Evolutionary conservation across 2,888 invertebrate genomes (phyloP), one percentile per base, ranked within the genome.

Genomic region (Cordilura impudica): DNA sequence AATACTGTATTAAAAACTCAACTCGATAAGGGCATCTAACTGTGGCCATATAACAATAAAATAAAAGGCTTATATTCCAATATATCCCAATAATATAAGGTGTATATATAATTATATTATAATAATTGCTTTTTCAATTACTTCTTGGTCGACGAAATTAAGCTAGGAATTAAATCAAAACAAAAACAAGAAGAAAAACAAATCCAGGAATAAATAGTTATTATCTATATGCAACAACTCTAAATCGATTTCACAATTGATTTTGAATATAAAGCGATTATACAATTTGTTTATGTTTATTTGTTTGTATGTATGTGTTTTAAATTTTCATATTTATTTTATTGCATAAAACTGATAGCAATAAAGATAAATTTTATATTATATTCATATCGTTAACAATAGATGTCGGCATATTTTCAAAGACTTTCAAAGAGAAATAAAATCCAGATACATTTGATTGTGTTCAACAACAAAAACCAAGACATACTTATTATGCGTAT

Each of bases 301-400:
- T 8, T 31, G 12, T 31, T 31, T 31, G 31, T 31, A 31, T 39
- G 4, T n/a, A 39, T 5, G n/a, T 3, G 35, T 39, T 39, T 39
- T 4, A 29, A 1, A 10, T n/a, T n/a, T 61, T 61, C 29, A 61
- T 49, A 51, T 51, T 49, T 35, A 63, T 63, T 69, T 69, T 61
- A 56, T 58, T 65, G 63, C 47, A 49, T 6, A 65, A 76, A 51
- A 53, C 61, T 53, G 76, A 76, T 80, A 58, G 26, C 65, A 80
- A 69, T 80, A 65, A 56, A 69, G 76, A 80, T 76, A 80, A 69
- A 63, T 49, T 69, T 51, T 51, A 60, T 26, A 61, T 26, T 65
- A 49, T 63, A 31, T 69, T 47, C 35, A 14, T 56, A n/a, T n/a
- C n/a, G n/a, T 26, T 58, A 56, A 78, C 60, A 60, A 61, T 54